Evolutionary conservation across 2,797 vertebrate genomes (phyloP).

Genomic region (Danio albolineatus): DNA sequence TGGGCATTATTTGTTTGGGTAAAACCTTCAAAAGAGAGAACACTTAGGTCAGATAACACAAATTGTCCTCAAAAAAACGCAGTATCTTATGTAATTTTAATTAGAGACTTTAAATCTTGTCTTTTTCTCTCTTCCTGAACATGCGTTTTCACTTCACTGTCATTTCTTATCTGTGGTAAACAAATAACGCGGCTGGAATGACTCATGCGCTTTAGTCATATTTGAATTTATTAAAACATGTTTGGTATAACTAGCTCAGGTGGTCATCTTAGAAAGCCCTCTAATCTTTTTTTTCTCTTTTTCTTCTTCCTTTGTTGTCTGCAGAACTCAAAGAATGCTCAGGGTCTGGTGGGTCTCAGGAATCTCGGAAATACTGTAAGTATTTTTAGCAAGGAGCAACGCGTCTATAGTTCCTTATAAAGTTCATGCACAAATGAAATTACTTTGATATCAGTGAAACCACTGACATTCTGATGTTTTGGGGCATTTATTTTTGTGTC

Average conservation of each 20-base stretch:
- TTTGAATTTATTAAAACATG: not conserved
- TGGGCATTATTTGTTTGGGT: constrained; percentile 56
- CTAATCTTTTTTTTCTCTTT: constrained; percentile 5
- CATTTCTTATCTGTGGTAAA: not conserved
- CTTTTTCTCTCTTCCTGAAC: not conserved
- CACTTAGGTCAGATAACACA: constrained; percentile 21
- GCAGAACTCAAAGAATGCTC: constrained; percentile 89
- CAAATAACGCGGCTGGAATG: constrained; percentile 2
- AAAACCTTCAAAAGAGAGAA: constrained; percentile 30
- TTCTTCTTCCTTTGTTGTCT: constrained; percentile 27
- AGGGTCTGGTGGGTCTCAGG: constrained; percentile 92
- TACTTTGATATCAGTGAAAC: not conserved
- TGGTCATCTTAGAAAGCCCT: not conserved
- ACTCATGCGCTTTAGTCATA: constrained; percentile 17
- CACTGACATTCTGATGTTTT: too few relatives aligned
- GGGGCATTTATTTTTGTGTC: too few relatives aligned
- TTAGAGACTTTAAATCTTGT: not conserved
- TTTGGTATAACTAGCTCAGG: not conserved
- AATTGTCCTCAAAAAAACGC: too few relatives aligned
- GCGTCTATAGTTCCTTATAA: not conserved
- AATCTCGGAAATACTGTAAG: constrained; percentile 98
- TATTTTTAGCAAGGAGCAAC: constrained; percentile 6
- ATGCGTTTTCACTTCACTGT: constrained; percentile 12
- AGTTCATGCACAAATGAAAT: constrained; percentile 1
- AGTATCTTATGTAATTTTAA: not conserved